A percentile compares a stretch with the other conserved stretches of the same genome.
phyloP scores from a whole-genome alignment of 2,888 invertebrate genomes.

The Thera obeliscata region DNA sequence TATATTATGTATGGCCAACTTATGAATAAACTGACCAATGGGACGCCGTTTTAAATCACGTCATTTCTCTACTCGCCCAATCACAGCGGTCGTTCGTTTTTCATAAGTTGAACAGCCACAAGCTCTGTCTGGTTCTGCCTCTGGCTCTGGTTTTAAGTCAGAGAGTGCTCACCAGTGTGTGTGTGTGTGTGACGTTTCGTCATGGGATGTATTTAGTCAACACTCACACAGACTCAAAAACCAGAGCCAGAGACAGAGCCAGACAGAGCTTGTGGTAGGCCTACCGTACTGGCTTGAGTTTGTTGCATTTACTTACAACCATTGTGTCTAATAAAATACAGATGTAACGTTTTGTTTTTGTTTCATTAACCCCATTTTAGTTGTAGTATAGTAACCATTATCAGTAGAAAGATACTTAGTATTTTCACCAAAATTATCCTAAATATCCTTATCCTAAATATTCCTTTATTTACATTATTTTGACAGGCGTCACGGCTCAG shows the following conservation, averaged over 20 bases:
- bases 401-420: not conserved
- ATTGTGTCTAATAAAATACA: constrained; percentile 34
- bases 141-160: too few species aligned
- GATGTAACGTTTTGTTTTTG: constrained; percentile 30
- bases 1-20: constrained; percentile 1
- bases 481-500: too few species aligned
- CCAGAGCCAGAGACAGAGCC: too few species aligned
- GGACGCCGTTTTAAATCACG: constrained; percentile 10
- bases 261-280: too few species aligned
- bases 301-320: constrained; percentile 24
- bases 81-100: constrained; percentile 13
- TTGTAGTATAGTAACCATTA: constrained; percentile 10
- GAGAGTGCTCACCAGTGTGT: too few species aligned
- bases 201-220: too few species aligned
- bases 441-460: too few species aligned
- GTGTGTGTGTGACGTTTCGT: too few species aligned
- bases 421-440: not conserved
- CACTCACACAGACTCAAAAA: too few species aligned
- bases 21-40: constrained; percentile 21
- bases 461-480: too few species aligned
- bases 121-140: too few species aligned
- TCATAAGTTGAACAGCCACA: constrained; percentile 8
- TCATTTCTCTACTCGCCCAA: constrained; percentile 12
- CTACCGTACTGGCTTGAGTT: constrained; percentile 5
- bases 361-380: constrained; percentile 36